phyloP scores from a whole-genome alignment of 2,113 vertebrate species.

The Prietella phreatophila region DNA sequence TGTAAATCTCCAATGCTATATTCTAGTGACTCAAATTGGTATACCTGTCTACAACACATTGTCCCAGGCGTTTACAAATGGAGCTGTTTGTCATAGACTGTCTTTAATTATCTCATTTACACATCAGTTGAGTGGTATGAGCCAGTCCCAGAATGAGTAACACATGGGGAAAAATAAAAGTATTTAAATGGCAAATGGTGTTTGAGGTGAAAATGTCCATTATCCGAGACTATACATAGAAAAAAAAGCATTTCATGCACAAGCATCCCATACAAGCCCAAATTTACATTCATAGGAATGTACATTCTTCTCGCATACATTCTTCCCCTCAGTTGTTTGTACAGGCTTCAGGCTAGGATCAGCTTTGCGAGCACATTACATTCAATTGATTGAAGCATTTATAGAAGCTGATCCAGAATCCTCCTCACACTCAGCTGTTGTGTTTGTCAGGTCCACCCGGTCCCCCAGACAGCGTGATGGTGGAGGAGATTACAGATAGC shows the following conservation, averaged over 20 bases:
- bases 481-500: conserved; percentile 91
- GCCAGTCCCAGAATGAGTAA: conserved; percentile 59
- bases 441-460: conserved; percentile 83
- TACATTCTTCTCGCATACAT: neutral
- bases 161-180: conserved; percentile 44
- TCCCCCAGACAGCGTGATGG: conserved; percentile 80
- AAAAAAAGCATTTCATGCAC: conserved; percentile 9
- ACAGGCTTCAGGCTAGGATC: neutral
- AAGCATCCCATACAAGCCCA: conserved; percentile 14
- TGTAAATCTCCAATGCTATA: conserved; percentile 23
- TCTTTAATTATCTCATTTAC: conserved; percentile 70
- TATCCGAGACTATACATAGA: neutral
- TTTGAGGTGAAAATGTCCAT: conserved; percentile 38
- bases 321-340: neutral
- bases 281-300: neutral
- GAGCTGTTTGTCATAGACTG: conserved; percentile 67
- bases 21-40: conserved; percentile 58
- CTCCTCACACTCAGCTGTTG: conserved; percentile 30
- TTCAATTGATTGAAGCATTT: conserved; percentile 33
- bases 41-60: conserved; percentile 61
- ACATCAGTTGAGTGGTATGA: conserved; percentile 61
- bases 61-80: conserved; percentile 66
- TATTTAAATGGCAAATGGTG: conserved; percentile 29
- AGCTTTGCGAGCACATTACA: neutral
- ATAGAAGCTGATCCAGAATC: conserved; percentile 18